Conservation (phyloP, 1,140 invertebrate genomes). For the Nephotettix cincticeps region DNA sequence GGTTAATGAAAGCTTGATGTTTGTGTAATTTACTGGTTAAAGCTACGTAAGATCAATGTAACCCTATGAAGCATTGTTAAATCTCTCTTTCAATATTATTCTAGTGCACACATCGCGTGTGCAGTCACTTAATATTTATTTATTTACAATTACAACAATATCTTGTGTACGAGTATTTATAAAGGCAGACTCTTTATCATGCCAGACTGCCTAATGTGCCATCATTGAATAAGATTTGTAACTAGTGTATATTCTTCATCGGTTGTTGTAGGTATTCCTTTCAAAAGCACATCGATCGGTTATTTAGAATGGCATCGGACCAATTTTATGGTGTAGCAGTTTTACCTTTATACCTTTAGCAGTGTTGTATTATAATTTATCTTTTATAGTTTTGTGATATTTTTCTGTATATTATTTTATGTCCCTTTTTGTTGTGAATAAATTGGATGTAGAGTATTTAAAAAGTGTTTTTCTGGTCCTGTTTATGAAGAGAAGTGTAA, state of each 20-base stretch:
- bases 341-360: conserved; percentile 16
- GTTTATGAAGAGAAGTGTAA: too few species aligned
- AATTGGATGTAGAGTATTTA: conserved; percentile 22
- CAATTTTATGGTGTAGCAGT: conserved; percentile 16
- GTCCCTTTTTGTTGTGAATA: conserved; percentile 18
- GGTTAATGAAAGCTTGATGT: too few species aligned
- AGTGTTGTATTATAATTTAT: conserved; percentile 16
- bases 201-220: conserved; percentile 25
- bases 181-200: not conserved
- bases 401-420: conserved; percentile 11
- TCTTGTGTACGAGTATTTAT: not conserved
- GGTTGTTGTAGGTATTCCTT: not conserved
- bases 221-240: conserved; percentile 19
- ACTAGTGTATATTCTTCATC: conserved; percentile 11
- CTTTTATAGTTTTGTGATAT: conserved; percentile 10
- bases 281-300: not conserved
- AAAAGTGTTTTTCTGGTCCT: too few species aligned
- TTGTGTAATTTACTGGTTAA: too few species aligned
- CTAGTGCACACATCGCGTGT: too few species aligned
- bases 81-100: too few species aligned
- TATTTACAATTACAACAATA: too few species aligned
- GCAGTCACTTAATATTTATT: too few species aligned
- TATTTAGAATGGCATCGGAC: conserved; percentile 12
- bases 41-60: too few species aligned
- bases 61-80: too few species aligned